Evolutionary conservation across 2,888 invertebrate species (phyloP), one percentile per base, ranked within the genome.

Genomic region (Podabrus alpinus): DNA sequence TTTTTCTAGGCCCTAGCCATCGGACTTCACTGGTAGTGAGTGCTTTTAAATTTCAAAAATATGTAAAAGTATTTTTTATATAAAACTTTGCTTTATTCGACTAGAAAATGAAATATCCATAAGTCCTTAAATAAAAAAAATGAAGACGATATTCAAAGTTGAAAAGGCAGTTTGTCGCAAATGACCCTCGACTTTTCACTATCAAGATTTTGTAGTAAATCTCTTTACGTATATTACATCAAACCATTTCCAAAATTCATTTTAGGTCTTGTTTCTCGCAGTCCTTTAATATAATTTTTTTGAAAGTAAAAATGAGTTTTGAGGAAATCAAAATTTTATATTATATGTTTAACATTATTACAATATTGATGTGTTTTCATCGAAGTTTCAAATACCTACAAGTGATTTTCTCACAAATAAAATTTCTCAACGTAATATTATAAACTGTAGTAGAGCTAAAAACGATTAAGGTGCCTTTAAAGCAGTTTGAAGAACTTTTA

Each of bases 61-160:
- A 64, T 19, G 10, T 9, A 21, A 64, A 9, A 64, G 11, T 64
- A 64, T 64, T 64, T 64, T 64, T 64, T 75, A 75, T 70, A 70
- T 59, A 75, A 75, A 75, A 72, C 67, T 75, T 60, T 70, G 73
- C 72, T 66, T 69, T 72, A 70, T 69, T 62, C 59, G 19, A 62
- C 70, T 72, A 70, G 72, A 75, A 72, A 75, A 75, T 75, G 72
- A 72, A 75, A 73, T 73, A 73, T 73, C 69, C 67, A 74, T 74
- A 74, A 71, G 59, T 59, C 71, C 61, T 68, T 76, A 67, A 59
- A 62, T 67, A 66, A 59, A 66, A 75, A 75, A 73, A 68, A 69
- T 66, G 66, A 67, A 71, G 70, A 67, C 67, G 72, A 73, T 71
- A 71, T 73, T 71, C 68, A 71, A 68, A 76, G 68, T 73, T 59